Conservation (phyloP, 2,888 invertebrate species). For the Drosophila nr. perissopoda region DNA sequence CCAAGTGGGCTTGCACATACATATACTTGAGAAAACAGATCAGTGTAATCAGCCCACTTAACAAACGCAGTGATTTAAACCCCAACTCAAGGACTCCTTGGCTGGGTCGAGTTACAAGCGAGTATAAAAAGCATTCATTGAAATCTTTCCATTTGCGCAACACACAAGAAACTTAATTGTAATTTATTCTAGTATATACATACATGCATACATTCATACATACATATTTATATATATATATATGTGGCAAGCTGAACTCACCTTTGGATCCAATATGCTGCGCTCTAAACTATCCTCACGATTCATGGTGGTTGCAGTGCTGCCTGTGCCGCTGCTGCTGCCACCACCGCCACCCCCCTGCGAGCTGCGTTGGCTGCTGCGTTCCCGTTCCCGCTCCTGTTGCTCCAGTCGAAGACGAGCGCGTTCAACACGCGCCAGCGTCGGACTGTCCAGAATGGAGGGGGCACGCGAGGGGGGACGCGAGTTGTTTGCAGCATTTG, state of each 20-base stretch:
- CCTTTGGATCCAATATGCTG: slow-evolving; percentile 83
- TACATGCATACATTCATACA: not conserved
- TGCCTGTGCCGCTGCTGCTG: slow-evolving; percentile 75
- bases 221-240: not conserved
- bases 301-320: slow-evolving; percentile 79
- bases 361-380: slow-evolving; percentile 61
- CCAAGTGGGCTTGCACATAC: not conserved
- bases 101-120: not conserved
- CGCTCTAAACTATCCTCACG: slow-evolving; percentile 84
- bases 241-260: slow-evolving; percentile 41
- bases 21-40: not conserved
- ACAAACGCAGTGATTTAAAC: not conserved
- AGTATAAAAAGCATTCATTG: not conserved
- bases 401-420: slow-evolving; percentile 87
- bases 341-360: slow-evolving; percentile 63
- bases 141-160: slow-evolving; percentile 33
- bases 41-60: not conserved
- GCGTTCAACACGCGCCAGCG: slow-evolving; percentile 87
- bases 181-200: slow-evolving; percentile 41
- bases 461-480: slow-evolving; percentile 84
- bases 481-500: slow-evolving; percentile 61
- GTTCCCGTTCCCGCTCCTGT: slow-evolving; percentile 65
- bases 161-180: slow-evolving; percentile 56
- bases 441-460: slow-evolving; percentile 87
- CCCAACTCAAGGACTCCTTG: not conserved